Evolutionary conservation across 2,888 invertebrate species (phyloP), one percentile per base, ranked within the genome.

Genomic region (Hyposoter dolosus): DNA sequence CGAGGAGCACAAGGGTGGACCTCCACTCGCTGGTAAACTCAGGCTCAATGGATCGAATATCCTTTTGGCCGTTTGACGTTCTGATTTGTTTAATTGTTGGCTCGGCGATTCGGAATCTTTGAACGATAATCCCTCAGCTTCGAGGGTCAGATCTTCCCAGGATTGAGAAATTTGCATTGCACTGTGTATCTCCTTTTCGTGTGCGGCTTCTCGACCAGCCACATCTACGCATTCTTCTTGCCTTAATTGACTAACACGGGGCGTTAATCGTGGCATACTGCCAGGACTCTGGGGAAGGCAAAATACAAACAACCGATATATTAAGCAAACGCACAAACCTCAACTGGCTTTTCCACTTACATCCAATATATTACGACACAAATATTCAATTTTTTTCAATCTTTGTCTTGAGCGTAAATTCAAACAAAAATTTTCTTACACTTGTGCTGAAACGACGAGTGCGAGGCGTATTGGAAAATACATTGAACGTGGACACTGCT

Each of bases 111-210:
- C 94, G 3, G 93, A 92, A 81, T 94, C 94, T 84, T 93, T 94
- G 75, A 94, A 93, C 0, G 93, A 92, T 60, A 95, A 94, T 86
- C 95, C 95, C 90, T 96, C 96, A 28, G 94, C 96, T 91, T 97
- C 96, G 89, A 98, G 94, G 9, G 97, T 97, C 50, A 99, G 95
- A 94, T 98, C 98, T 94, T 99, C 99, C 96, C 98, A 98, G 7
- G 98, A 98, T 94, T 98, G 98, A 3, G 98, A 98, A 95, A 99
- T 98, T 94, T 98, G 98, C 96, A 98, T 97, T 87, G 98, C 97
- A 90, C 97, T 97, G 94, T 98, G 98, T 77, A 98, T 96, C 94
- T 98, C 98, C 77, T 98, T 96, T 95, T 99, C 99, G 94, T 98
- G 98, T 28, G 98, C 98, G 83, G 97, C 97, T 94, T 99, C 99